Percentiles rank a stretch among this genome's conserved stretches.
These are phyloP conservation scores for Dipodomys merriami DNA, from an alignment of 2,113 vertebrate species.

Conservation along the genomic window DNA sequence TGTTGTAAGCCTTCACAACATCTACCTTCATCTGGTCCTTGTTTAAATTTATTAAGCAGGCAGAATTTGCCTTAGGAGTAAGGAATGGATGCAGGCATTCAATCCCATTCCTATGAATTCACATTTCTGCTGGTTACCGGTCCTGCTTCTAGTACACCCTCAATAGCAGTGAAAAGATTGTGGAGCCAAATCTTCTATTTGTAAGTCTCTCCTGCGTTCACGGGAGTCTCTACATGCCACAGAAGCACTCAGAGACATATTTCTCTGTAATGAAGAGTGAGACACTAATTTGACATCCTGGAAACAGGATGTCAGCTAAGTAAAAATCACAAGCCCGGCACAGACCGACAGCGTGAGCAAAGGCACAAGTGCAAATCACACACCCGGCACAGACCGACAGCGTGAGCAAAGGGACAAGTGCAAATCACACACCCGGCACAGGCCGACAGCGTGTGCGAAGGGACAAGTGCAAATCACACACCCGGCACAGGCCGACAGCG, in stretches of 20 bases:
- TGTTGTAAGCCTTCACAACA: neutral
- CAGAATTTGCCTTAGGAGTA: neutral
- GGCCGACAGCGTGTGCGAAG: no score
- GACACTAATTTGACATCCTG: neutral
- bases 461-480: no score
- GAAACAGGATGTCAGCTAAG: neutral
- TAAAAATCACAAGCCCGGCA: neutral
- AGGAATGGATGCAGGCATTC: neutral
- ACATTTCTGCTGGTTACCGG: neutral
- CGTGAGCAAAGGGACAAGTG: no score
- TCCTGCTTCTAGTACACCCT: neutral
- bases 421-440: no score
- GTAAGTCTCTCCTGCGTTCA: neutral
- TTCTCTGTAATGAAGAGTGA: neutral
- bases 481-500: no score
- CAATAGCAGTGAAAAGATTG: neutral
- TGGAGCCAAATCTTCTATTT: neutral
- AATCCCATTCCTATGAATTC: neutral
- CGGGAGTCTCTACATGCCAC: neutral
- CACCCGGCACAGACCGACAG: no score
- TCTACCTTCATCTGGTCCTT: neutral
- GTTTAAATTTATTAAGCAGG: slow-evolving; percentile 1
- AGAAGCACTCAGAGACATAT: neutral
- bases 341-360: no score
- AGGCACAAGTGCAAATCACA: no score